Conservation (phyloP, 2,797 vertebrate species). For the Anolis apletophallus region DNA sequence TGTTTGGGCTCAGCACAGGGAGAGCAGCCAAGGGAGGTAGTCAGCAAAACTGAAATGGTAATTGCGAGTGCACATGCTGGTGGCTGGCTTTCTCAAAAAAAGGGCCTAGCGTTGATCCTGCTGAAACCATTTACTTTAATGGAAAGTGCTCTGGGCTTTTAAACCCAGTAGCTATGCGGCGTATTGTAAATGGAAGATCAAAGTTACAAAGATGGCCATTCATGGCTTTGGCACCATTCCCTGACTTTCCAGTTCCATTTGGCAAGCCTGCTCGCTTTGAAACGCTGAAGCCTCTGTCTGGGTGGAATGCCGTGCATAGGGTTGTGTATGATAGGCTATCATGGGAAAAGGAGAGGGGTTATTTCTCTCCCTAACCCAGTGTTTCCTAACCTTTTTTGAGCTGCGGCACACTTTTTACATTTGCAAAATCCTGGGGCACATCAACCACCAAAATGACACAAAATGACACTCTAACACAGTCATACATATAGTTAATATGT, state of each 20-base stretch:
- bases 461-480: no score
- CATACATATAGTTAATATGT: no score
- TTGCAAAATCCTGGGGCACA: no score
- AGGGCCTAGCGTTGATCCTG: constrained; percentile 3
- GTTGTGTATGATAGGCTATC: constrained; percentile 1
- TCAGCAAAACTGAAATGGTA: constrained; percentile 32
- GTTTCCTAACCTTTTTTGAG: no score
- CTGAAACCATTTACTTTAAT: constrained; percentile 36
- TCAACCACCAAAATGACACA: no score
- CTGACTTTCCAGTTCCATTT: constrained; percentile 24
- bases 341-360: not conserved
- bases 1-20: constrained; percentile 22
- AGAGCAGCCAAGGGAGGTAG: constrained; percentile 10
- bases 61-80: constrained; percentile 11
- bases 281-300: constrained; percentile 15
- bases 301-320: not conserved
- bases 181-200: constrained; percentile 27
- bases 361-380: not conserved
- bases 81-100: constrained; percentile 7
- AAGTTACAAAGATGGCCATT: constrained; percentile 39
- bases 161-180: constrained; percentile 25
- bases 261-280: constrained; percentile 11
- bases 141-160: constrained; percentile 26
- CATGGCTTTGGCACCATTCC: constrained; percentile 20
- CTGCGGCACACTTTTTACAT: no score